These are phyloP conservation scores for Conchocele bisecta DNA, from an alignment of 2,888 invertebrate species.

Conservation along the genomic window DNA sequence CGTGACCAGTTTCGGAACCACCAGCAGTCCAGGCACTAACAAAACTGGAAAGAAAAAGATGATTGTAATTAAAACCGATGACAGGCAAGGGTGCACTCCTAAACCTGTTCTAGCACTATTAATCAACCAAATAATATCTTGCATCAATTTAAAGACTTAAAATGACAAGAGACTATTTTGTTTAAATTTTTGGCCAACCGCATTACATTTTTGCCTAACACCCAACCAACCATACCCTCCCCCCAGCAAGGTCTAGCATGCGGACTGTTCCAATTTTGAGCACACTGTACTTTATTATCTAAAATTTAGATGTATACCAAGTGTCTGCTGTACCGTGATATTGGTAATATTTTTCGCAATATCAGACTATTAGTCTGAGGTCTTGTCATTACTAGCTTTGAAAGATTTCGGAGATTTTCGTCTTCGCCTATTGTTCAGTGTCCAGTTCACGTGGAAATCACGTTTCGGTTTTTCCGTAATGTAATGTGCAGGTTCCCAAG, in stretches of 20 bases:
- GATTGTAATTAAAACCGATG: neutral
- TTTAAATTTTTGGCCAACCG: conserved; percentile 5
- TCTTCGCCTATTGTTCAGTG: neutral
- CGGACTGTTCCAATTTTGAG: too few relatives aligned
- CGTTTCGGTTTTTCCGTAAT: conserved; percentile 9
- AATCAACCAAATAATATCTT: conserved; percentile 1
- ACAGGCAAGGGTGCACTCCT: neutral
- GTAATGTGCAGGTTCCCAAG: conserved; percentile 4
- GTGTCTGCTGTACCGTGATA: too few relatives aligned
- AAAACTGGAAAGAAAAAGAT: conserved; percentile 1
- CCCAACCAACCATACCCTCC: too few relatives aligned
- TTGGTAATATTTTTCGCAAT: too few relatives aligned
- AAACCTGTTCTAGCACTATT: conserved; percentile 14
- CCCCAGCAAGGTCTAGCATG: too few relatives aligned
- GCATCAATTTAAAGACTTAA: too few relatives aligned
- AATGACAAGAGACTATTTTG: neutral
- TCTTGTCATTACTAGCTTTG: too few relatives aligned
- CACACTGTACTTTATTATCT: too few relatives aligned
- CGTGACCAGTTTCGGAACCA: neutral
- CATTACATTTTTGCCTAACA: too few relatives aligned
- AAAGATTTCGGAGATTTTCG: too few relatives aligned
- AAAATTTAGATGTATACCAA: too few relatives aligned
- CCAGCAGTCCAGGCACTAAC: conserved; percentile 1
- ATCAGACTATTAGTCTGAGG: too few relatives aligned
- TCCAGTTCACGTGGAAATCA: neutral